Base-by-base conservation (phyloP, 2,888 invertebrate genomes). In the Protophormia terraenovae region DNA sequence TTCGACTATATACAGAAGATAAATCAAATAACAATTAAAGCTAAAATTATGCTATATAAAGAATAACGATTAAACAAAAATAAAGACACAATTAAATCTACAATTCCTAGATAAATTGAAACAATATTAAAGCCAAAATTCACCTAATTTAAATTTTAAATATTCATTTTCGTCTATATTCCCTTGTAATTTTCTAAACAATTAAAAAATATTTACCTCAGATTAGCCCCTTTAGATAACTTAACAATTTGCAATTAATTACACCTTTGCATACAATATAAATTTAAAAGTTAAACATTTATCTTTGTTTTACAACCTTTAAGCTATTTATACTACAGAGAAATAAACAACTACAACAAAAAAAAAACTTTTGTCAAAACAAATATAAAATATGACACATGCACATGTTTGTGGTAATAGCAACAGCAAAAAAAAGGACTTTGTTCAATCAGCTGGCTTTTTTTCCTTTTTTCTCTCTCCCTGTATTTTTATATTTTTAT, bases 181-280 rank as follows among this genome's bases (percentile, higher is more conserved):
- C n/a, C n/a, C 24, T 35, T 24, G 16, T 38, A 69, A n/a, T 53
- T 55, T n/a, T 19, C 2, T 14, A 41, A n/a, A 19, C 24, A 55
- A 53, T 24, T 6, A 53, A 35, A 22, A 24, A 35, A 22, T 38
- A 27, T 35, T 22, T 55, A 55, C 16, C n/a, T 35, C 24, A 71
- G 53, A 24, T 55, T 32, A 50, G 16, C 16, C n/a, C 19, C 14
- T 12, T 12, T 35, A 35, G 67, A 69, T 32, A 69, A 32, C 50
- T 14, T n/a, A 38, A 16, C 35, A 38, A 71, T 55, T 71, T 55
- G 22, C 69, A 55, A 71, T 55, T 71, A 71, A 71, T 53, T 71
- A 71, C 53, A 71, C 27, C 53, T 71, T 38, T 38, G 19, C 19
- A 12, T 3, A 22, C n/a, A 50, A 6, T 35, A n/a, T 22, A 14